phyloP scores from a whole-genome alignment of 2,797 vertebrate genomes.

The Gallinago stenura region DNA sequence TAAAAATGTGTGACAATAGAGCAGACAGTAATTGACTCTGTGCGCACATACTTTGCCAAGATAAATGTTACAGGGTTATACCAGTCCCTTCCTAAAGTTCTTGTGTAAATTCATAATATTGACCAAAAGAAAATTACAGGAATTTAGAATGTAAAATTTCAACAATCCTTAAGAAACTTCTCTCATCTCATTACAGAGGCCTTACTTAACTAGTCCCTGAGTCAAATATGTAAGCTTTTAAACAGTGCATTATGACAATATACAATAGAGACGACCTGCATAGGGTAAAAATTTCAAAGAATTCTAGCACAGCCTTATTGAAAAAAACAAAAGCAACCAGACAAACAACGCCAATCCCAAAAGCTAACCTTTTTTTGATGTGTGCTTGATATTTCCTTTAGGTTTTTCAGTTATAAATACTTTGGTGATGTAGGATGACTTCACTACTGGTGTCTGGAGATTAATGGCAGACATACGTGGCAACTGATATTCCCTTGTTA shows the following conservation, averaged over 20 bases:
- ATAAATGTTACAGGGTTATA: not conserved
- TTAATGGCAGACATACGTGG: slow-evolving; percentile 37
- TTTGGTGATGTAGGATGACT: slow-evolving; percentile 35
- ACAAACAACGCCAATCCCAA: not conserved
- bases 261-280: slow-evolving; percentile 10
- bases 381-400: slow-evolving; percentile 53
- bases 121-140: not conserved
- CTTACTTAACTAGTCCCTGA: not conserved
- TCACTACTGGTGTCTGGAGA: not conserved
- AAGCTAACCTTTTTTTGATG: slow-evolving; percentile 17
- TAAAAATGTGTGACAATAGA: not conserved
- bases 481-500: slow-evolving; percentile 44
- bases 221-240: not conserved
- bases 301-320: not conserved
- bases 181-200: not conserved
- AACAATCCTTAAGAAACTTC: not conserved
- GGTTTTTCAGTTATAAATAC: not conserved
- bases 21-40: not conserved
- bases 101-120: not conserved
- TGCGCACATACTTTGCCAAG: not conserved
- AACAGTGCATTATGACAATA: not conserved
- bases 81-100: not conserved
- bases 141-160: not conserved
- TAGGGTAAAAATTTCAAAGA: slow-evolving; percentile 21
- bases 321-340: not conserved